These are phyloP conservation scores for Hetaerina americana DNA, from an alignment of 1,140 invertebrate species.

Conservation along the genomic window DNA sequence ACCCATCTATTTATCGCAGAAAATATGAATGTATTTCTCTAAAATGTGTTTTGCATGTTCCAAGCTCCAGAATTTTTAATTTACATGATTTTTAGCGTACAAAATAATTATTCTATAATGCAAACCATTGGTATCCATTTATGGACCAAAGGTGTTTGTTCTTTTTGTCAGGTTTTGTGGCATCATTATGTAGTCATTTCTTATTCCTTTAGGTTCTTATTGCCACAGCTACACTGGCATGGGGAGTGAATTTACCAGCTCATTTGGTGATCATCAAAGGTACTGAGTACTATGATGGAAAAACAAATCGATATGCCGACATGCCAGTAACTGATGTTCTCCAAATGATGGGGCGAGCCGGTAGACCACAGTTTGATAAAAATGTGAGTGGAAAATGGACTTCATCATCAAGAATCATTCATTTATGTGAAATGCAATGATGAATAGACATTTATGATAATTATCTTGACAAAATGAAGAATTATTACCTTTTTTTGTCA, in stretches of 20 bases:
- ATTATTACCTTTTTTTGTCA: too few species aligned
- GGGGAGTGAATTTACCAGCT: constrained; percentile 98
- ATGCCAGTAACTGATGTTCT: constrained; percentile 98
- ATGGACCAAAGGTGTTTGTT: too few species aligned
- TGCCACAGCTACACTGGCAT: constrained; percentile 93
- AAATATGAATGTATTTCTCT: too few species aligned
- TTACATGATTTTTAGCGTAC: constrained; percentile 2
- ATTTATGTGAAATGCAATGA: too few species aligned
- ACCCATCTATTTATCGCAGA: too few species aligned
- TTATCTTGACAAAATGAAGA: too few species aligned
- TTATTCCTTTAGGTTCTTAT: constrained; percentile 68
- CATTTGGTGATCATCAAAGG: constrained; percentile 75
- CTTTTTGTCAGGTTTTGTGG: constrained; percentile 3
- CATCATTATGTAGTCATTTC: constrained; percentile 14
- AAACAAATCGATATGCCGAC: constrained; percentile 91
- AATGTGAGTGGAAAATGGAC: neutral
- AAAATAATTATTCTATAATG: neutral
- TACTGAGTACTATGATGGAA: constrained; percentile 98
- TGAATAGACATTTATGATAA: too few species aligned
- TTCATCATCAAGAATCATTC: too few species aligned
- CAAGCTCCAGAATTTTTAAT: neutral
- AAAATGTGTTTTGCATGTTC: too few species aligned
- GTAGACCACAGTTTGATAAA: constrained; percentile 90
- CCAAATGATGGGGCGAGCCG: constrained; percentile 98
- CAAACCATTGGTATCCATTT: constrained; percentile 8